Percentiles rank a stretch among this genome's conserved stretches.
phyloP scores from a whole-genome alignment of 2,113 vertebrate genomes.

The Scytalopus superciliaris region DNA sequence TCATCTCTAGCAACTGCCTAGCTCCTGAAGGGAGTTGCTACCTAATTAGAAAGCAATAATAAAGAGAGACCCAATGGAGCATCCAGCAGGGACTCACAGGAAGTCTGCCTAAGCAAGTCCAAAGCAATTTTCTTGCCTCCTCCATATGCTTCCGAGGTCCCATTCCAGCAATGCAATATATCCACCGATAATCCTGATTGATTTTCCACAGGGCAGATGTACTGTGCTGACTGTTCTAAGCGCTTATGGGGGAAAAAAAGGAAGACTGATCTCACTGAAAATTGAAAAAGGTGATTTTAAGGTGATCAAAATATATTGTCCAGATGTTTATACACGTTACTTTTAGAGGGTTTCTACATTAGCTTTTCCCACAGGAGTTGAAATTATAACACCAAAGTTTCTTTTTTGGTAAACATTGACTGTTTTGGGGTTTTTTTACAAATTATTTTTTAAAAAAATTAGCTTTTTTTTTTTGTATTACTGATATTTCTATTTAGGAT shows the following conservation, averaged over 20 bases:
- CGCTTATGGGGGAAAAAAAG: not conserved
- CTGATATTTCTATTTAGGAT: not conserved
- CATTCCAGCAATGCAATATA: not conserved
- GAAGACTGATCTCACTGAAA: not conserved
- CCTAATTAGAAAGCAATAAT: constrained; percentile 46
- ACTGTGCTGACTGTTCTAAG: not conserved
- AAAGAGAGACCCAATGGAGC: not conserved
- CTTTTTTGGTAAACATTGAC: not conserved
- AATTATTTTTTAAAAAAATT: not conserved
- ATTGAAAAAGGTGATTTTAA: not conserved
- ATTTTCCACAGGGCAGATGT: not conserved
- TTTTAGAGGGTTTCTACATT: not conserved
- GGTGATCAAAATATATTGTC: not conserved
- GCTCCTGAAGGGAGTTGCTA: not conserved
- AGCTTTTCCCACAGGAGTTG: not conserved
- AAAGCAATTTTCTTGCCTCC: not conserved
- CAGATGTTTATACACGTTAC: not conserved
- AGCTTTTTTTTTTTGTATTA: not conserved
- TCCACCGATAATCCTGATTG: not conserved
- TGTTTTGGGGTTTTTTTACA: not conserved
- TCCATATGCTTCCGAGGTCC: not conserved
- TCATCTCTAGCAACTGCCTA: not conserved
- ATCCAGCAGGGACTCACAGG: not conserved
- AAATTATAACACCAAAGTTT: not conserved
- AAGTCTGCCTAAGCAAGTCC: not conserved